phyloP scores from a whole-genome alignment of 2,113 vertebrate species.

The Ammodramus savannarum region DNA sequence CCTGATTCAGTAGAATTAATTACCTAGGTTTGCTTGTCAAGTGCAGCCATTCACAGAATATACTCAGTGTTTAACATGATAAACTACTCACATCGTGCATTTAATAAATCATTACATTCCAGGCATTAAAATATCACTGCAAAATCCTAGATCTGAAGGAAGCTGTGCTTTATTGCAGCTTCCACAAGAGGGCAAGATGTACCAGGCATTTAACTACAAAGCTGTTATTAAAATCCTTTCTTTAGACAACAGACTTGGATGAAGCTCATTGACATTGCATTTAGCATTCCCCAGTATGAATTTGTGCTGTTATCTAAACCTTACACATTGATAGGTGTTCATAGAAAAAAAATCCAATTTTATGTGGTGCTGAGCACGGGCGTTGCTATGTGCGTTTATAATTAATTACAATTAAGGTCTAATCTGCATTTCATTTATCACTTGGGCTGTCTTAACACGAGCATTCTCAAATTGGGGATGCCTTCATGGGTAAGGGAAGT shows the following conservation, averaged over 20 bases:
- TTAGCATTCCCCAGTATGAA: conserved; percentile 17
- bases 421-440: conserved; percentile 32
- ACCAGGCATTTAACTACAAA: not conserved
- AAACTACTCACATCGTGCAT: not conserved
- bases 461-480: not conserved
- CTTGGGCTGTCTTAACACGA: not conserved
- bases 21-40: not conserved
- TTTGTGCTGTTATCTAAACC: conserved; percentile 59
- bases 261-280: conserved; percentile 44
- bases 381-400: not conserved
- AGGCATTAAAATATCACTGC: not conserved
- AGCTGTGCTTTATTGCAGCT: not conserved
- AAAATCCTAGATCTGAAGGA: not conserved
- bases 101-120: not conserved
- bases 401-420: conserved; percentile 48
- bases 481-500: not conserved
- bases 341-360: conserved; percentile 15
- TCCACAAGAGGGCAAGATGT: conserved; percentile 76
- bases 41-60: not conserved
- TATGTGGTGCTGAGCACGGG: not conserved
- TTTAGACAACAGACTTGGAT: not conserved
- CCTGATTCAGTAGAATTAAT: not conserved
- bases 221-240: not conserved
- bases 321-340: conserved; percentile 49
- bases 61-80: not conserved